Evolutionary conservation across 2,888 invertebrate genomes (phyloP), one percentile per base, ranked within the genome.

Genomic region (Pimpla rufipes): DNA sequence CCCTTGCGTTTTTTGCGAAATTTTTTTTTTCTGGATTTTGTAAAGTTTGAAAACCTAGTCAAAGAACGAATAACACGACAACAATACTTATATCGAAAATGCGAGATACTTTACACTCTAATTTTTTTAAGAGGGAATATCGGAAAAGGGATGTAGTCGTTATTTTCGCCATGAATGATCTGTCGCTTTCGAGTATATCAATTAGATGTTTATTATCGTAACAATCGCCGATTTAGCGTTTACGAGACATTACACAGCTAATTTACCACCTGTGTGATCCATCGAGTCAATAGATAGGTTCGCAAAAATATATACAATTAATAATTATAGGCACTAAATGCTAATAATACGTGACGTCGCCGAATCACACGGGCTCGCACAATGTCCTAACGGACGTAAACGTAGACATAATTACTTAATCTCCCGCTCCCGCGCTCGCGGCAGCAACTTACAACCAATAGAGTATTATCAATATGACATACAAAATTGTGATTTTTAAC

Each of bases 391-490:
- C n/a, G 18, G 7, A 35, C n/a, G n/a, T 47, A 47, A 62, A 16
- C 37, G 16, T 55, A 47, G 45, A 59, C 29, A 76, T 70, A 79
- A 76, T 70, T 21, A 62, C 59, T 40, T 68, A 59, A 79, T 57
- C 35, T 83, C 55, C 79, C 42, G 79, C 79, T n/a, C n/a, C n/a
- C n/a, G n/a, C n/a, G n/a, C n/a, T 85, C 74, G 64, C 81, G 71
- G 77, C 68, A 85, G 21, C 21, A 11, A 52, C 8, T 55, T 55
- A 86, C 75, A 68, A 81, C 79, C 71, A 75, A 83, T 66, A 74
- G 68, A 73, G 84, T 83, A 86, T 86, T 83, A 81, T 85, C 85
- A 85, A 85, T 84, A 85, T 85, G 85, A 85, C 84, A 85, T 84
- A 85, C 84, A 59, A 81, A 85, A 84, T 57, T 85, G 84, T 85